A percentile compares a stretch with the other conserved stretches of the same genome.
These are phyloP conservation scores for Tetrao urogallus DNA, from an alignment of 2,113 vertebrate species.

Conservation along the genomic window DNA sequence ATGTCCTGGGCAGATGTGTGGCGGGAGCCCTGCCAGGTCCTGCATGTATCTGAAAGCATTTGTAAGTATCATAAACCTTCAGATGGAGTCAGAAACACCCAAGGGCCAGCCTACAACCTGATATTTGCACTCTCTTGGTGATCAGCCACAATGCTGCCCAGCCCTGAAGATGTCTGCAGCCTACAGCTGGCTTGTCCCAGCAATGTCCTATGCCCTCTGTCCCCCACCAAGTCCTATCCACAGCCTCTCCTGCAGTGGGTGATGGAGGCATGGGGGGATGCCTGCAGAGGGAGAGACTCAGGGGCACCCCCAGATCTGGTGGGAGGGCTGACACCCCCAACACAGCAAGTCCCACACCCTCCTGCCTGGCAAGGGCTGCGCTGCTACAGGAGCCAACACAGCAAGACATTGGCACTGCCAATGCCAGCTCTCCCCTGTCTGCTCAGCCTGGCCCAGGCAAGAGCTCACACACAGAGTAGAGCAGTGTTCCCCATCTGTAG, in stretches of 20 bases:
- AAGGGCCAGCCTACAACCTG: neutral
- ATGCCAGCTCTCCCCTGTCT: neutral
- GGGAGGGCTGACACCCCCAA: neutral
- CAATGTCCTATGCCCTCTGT: neutral
- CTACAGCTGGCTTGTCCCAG: neutral
- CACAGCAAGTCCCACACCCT: neutral
- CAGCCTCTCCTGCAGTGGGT: neutral
- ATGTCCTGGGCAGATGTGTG: neutral
- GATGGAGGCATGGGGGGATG: neutral
- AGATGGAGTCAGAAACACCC: neutral
- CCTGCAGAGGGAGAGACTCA: neutral
- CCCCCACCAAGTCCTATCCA: neutral
- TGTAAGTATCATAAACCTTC: neutral
- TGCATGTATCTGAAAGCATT: neutral
- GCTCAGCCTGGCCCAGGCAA: neutral
- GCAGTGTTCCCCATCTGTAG: neutral
- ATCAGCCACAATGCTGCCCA: neutral
- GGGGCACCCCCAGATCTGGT: neutral
- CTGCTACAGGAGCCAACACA: neutral
- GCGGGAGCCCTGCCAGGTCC: neutral
- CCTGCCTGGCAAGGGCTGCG: neutral
- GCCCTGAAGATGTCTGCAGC: neutral
- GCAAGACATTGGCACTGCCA: neutral
- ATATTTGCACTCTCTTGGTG: neutral
- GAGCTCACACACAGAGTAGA: neutral